Conservation (phyloP, 2,797 vertebrate genomes). For the Leptoclinus maculatus region DNA sequence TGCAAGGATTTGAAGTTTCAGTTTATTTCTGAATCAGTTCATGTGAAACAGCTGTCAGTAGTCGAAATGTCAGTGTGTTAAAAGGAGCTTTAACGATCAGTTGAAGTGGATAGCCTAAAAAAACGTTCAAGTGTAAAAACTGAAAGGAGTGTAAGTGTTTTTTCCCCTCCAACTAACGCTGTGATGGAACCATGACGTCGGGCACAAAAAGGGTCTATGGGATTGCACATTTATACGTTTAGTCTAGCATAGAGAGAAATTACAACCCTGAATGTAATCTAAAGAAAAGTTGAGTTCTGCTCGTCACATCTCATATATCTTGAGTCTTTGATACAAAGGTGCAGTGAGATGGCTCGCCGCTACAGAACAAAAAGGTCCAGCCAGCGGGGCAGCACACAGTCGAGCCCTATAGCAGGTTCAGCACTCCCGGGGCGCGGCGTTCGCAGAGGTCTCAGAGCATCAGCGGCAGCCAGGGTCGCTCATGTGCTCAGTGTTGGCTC, state of each 20-base stretch:
- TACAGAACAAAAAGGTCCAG: conserved; percentile 19
- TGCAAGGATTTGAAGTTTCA: too few relatives aligned
- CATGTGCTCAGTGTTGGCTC: conserved; percentile 35
- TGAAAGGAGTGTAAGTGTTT: neutral
- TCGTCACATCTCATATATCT: neutral
- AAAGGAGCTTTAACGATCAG: neutral
- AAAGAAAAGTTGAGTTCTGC: too few relatives aligned
- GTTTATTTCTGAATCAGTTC: too few relatives aligned
- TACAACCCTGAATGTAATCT: too few relatives aligned
- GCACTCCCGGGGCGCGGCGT: neutral
- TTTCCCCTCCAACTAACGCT: too few relatives aligned
- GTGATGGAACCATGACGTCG: too few relatives aligned
- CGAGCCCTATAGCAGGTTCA: conserved; percentile 17
- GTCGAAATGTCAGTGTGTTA: neutral
- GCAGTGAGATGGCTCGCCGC: neutral
- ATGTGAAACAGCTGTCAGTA: neutral
- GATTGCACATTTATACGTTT: too few relatives aligned
- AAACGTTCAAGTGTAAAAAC: neutral
- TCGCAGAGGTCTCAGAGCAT: conserved; percentile 46
- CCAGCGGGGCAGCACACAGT: neutral
- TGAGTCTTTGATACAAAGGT: neutral
- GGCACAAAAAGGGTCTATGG: too few relatives aligned
- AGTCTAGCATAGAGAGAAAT: too few relatives aligned
- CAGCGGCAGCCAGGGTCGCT: conserved; percentile 22
- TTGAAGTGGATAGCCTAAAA: neutral